Conservation (phyloP, 2,888 invertebrate species). For the Drosophila tanythrix region DNA sequence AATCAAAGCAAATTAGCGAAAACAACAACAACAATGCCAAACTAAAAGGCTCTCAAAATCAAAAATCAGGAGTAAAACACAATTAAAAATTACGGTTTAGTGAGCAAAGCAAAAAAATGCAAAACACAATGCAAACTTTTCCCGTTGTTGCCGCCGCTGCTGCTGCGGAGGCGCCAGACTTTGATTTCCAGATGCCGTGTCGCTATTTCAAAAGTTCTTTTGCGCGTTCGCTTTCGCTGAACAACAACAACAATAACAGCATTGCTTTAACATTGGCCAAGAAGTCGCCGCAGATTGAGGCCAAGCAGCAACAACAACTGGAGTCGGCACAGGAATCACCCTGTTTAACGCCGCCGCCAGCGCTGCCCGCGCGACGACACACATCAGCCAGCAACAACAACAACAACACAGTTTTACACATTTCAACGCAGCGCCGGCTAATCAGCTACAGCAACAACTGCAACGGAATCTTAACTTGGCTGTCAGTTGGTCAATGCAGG, state of each 20-base stretch:
- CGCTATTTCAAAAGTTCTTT: constrained; percentile 86
- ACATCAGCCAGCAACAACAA: constrained; percentile 48
- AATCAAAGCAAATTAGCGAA: constrained; percentile 44
- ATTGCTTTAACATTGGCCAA: constrained; percentile 58
- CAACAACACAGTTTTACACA: constrained; percentile 54
- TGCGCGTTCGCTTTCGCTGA: constrained; percentile 86
- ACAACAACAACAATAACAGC: constrained; percentile 64
- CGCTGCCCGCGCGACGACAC: constrained; percentile 76
- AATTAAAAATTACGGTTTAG: constrained; percentile 33
- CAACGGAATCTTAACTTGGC: constrained; percentile 59
- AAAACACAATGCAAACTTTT: constrained; percentile 57
- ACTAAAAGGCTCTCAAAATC: constrained; percentile 43
- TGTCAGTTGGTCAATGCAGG: constrained; percentile 64
- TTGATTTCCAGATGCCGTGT: constrained; percentile 84
- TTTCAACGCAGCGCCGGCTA: constrained; percentile 55
- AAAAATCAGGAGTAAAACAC: constrained; percentile 12
- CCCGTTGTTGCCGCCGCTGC: constrained; percentile 47
- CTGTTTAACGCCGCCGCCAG: constrained; percentile 72
- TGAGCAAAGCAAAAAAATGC: constrained; percentile 33
- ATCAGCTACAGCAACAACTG: constrained; percentile 55
- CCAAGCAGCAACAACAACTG: constrained; percentile 40
- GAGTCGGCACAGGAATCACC: constrained; percentile 34
- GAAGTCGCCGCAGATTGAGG: constrained; percentile 63
- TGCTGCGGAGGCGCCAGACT: constrained; percentile 72
- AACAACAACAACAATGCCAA: constrained; percentile 48